Percentiles rank a stretch among this genome's conserved stretches.
These are phyloP conservation scores for Actinopyga echinites DNA, from an alignment of 53 echinoderm and acorn worm species.

Conservation along the genomic window DNA sequence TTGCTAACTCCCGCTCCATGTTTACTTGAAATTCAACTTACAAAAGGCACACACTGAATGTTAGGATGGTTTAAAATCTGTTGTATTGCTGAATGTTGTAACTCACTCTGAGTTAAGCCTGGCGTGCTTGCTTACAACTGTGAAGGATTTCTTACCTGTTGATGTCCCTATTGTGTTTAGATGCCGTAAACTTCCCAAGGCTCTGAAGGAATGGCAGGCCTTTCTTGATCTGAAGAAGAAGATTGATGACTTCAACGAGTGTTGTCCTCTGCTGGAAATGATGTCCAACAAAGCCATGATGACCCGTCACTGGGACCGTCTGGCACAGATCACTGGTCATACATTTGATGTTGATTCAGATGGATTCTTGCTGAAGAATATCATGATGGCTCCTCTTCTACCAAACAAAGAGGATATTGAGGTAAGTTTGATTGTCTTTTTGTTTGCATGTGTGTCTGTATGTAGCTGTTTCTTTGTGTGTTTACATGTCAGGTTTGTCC, in stretches of 20 bases:
- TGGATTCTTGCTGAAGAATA: conserved; percentile 86
- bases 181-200: conserved; percentile 96
- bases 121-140: too few relatives aligned
- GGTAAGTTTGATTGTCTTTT: conserved; percentile 39
- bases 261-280: conserved; percentile 97
- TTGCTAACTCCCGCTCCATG: too few relatives aligned
- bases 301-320: conserved; percentile 96
- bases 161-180: conserved; percentile 38
- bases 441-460: too few relatives aligned
- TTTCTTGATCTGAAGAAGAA: conserved; percentile 99
- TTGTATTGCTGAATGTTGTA: too few relatives aligned
- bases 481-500: too few relatives aligned
- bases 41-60: too few relatives aligned
- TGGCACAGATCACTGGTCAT: conserved; percentile 83
- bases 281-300: conserved; percentile 99
- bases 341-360: conserved; percentile 98
- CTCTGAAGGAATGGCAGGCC: conserved; percentile 99
- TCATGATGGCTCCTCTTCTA: conserved; percentile 97
- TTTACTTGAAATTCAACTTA: too few relatives aligned
- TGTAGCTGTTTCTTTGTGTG: too few relatives aligned
- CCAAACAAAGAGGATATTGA: conserved; percentile 98
- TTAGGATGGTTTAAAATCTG: too few relatives aligned
- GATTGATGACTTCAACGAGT: conserved; percentile 99
- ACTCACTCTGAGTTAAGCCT: too few relatives aligned
- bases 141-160: too few relatives aligned